Evolutionary conservation across 2,888 invertebrate genomes (phyloP), one percentile per base, ranked within the genome.

Genomic region (Orchesellides sinensis): DNA sequence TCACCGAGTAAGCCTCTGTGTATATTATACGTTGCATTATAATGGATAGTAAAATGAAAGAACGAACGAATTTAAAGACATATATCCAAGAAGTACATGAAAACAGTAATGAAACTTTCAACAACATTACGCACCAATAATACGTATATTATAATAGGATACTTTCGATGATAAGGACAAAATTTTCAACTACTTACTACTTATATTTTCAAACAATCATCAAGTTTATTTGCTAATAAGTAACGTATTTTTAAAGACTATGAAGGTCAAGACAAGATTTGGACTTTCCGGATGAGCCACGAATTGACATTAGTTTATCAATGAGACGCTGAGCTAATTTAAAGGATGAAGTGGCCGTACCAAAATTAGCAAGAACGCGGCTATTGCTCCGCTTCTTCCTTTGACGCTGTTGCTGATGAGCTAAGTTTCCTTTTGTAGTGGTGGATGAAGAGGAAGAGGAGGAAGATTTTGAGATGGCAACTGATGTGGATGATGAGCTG

Each of bases 181-280:
- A n/a, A n/a, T n/a, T n/a, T n/a, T n/a, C n/a, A n/a, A n/a, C n/a
- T n/a, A n/a, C n/a, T n/a, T n/a, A n/a, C n/a, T n/a, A n/a, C n/a
- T n/a, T n/a, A n/a, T n/a, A n/a, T n/a, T n/a, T n/a, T n/a, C n/a
- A n/a, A n/a, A n/a, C n/a, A n/a, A n/a, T n/a, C n/a, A n/a, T n/a
- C n/a, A n/a, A n/a, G n/a, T n/a, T n/a, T n/a, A n/a, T n/a, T n/a
- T n/a, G n/a, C n/a, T n/a, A n/a, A n/a, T n/a, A n/a, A n/a, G n/a
- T n/a, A n/a, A n/a, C n/a, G n/a, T n/a, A n/a, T n/a, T 27, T 63
- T 45, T 84, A 84, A 1, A 84, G 52, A 77, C 80, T 81, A 52
- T 84, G 84, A 19, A 84, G 65, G 68, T 84, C 84, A 19, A 84
- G 59, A 72, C 84, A 84, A 35, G 75, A 75, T 70, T 81, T 84